Conservation (phyloP, 2,113 vertebrate species). For the Oxygymnocypris stewartii region DNA sequence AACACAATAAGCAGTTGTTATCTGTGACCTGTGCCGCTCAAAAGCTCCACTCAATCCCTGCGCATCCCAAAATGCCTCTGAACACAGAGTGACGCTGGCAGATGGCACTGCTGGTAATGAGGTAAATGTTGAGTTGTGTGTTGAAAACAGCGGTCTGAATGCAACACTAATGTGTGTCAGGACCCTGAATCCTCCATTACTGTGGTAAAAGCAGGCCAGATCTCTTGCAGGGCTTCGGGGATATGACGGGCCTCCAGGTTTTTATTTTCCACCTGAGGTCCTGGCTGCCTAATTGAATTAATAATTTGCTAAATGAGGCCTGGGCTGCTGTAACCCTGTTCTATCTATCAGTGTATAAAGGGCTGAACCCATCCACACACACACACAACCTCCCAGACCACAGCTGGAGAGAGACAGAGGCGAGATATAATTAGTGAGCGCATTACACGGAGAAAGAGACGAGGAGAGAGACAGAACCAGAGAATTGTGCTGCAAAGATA, state of each 20-base stretch:
- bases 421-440: conserved; percentile 50
- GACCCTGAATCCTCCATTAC: conserved; percentile 20
- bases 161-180: conserved; percentile 33
- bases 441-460: conserved; percentile 3
- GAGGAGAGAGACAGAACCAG: not conserved
- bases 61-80: conserved; percentile 4
- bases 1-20: not conserved
- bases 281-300: conserved; percentile 53
- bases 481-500: conserved; percentile 32
- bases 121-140: conserved; percentile 34
- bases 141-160: conserved; percentile 34
- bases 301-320: conserved; percentile 54
- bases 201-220: not conserved
- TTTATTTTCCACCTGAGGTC: conserved; percentile 51
- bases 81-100: not conserved
- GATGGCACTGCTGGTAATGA: not conserved
- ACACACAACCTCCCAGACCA: conserved; percentile 46
- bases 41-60: conserved; percentile 5
- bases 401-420: conserved; percentile 49
- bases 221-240: not conserved
- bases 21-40: not conserved
- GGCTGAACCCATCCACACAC: conserved; percentile 29
- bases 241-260: not conserved
- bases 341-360: conserved; percentile 25
- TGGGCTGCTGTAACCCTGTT: conserved; percentile 35